Base-by-base conservation (phyloP, 2,888 invertebrate genomes). In the Dicyrtomina minuta region DNA sequence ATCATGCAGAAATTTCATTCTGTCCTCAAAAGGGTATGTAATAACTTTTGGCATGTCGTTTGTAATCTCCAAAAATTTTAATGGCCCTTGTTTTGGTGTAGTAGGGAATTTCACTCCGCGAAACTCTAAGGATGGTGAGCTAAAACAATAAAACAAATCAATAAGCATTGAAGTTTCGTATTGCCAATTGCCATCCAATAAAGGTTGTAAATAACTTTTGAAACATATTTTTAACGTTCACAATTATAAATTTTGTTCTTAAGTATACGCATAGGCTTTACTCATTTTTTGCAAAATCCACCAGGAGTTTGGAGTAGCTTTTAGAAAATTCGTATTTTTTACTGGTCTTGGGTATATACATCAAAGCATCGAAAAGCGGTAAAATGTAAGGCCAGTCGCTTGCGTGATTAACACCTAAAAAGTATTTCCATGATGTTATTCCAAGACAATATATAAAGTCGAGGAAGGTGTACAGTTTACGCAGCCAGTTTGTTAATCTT, bases 251-350 rank as follows among this genome's bases (percentile, higher is more conserved):
- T n/a, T n/a, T n/a, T n/a, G n/a, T n/a, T n/a, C n/a, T n/a, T n/a
- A n/a, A n/a, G n/a, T n/a, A n/a, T n/a, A n/a, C n/a, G n/a, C n/a
- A n/a, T n/a, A n/a, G n/a, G n/a, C n/a, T n/a, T n/a, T 61, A 61
- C 61, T 24, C 26, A 44, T 15, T 26, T 6, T 33, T 33, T 33
- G 51, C 26, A 51, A 64, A 64, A 13, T 56, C 56, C 13, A 27
- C 56, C 17, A 56, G 4, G 13, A 56, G 24, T 27, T 56, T 56
- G 27, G 26, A 24, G 26, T 27, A 56, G 15, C 27, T 13, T 27
- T 26, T 56, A 1, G 56, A 56, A 56, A 27, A 27, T 24, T 17
- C 24, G 56, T 56, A 56, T 6, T 26, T 24, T 8, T 24, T 58
- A 33, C 20, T 17, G 3, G 13, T 39, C 33, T 4, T n/a, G 1